These are phyloP conservation scores for Cairina moschata DNA, from an alignment of 2,113 vertebrate species.

Conservation along the genomic window DNA sequence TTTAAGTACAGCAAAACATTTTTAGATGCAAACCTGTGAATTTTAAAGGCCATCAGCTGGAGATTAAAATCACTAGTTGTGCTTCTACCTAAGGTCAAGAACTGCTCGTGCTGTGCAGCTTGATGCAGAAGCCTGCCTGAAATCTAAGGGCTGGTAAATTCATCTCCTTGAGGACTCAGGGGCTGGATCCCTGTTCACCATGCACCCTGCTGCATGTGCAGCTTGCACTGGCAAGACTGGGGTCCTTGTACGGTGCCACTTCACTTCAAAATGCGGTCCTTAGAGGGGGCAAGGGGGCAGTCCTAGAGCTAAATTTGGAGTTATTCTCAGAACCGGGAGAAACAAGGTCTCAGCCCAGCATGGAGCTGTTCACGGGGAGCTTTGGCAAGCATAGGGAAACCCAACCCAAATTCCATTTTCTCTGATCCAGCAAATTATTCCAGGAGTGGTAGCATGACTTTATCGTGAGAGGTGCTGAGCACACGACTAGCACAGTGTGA, in stretches of 20 bases:
- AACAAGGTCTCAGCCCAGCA: not conserved
- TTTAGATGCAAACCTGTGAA: not conserved
- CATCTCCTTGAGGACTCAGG: not conserved
- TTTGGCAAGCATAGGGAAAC: not conserved
- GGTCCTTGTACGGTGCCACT: not conserved
- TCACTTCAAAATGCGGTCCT: not conserved
- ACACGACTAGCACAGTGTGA: fast-evolving
- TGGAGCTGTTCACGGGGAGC: not conserved
- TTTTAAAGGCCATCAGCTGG: not conserved
- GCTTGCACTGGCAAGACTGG: not conserved
- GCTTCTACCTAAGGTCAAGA: not conserved
- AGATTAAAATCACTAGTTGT: not conserved
- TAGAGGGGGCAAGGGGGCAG: not conserved
- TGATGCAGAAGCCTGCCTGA: not conserved
- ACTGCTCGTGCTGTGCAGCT: not conserved
- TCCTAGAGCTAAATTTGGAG: not conserved
- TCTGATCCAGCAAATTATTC: not conserved
- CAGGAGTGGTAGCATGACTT: not conserved
- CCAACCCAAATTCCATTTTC: not conserved
- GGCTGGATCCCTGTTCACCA: not conserved
- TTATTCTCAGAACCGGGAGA: not conserved
- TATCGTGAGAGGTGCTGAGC: not conserved
- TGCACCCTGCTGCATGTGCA: not conserved
- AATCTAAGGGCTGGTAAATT: not conserved
- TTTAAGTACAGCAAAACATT: not conserved